Evolutionary conservation across 2,888 invertebrate species (phyloP), one percentile per base, ranked within the genome.

Genomic region (Arge pagana): DNA sequence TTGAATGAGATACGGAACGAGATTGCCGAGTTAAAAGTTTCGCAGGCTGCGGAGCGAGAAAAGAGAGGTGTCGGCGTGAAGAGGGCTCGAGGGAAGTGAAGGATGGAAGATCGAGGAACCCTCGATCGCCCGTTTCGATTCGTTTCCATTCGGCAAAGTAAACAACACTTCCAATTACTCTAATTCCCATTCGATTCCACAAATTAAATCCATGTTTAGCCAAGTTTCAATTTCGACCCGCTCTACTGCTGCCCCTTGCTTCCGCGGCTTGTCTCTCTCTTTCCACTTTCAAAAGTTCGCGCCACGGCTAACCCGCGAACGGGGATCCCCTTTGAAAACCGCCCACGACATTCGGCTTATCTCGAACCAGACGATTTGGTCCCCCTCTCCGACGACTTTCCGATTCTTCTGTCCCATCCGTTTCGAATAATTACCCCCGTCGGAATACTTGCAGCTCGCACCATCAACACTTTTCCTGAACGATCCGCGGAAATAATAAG

Each of bases 131-230:
- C n/a, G n/a, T n/a, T n/a, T n/a, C n/a, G n/a, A n/a, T n/a, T n/a
- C n/a, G n/a, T n/a, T n/a, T n/a, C n/a, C n/a, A 15, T 50, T 23
- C 50, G 21, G 11, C 4, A 50, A 50, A 33, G 50, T 50, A 50
- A 50, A 50, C 41, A 33, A 26, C 41, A 31, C 50, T 50, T 50
- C 31, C 41, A 50, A 50, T 50, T 50, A 50, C 41, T 41, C 41
- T 42, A 50, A 50, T 50, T n/a, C 31, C 41, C 19, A 50, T 50
- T 50, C 31, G 31, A 50, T 31, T 41, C 41, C 41, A 21, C 41
- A 50, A 50, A 50, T 50, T 50, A 31, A 41, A 50, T 50, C 24
- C 40, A 21, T 50, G 40, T 50, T 50, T 41, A 42, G 40, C 41
- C n/a, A 50, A 41, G 41, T 31, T 21, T 42, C 33, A 41, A 33